A percentile compares a stretch with the other conserved stretches of the same genome.
These are phyloP conservation scores for Muschampia plurimacula DNA, from an alignment of 2,888 invertebrate species.

Conservation along the genomic window DNA sequence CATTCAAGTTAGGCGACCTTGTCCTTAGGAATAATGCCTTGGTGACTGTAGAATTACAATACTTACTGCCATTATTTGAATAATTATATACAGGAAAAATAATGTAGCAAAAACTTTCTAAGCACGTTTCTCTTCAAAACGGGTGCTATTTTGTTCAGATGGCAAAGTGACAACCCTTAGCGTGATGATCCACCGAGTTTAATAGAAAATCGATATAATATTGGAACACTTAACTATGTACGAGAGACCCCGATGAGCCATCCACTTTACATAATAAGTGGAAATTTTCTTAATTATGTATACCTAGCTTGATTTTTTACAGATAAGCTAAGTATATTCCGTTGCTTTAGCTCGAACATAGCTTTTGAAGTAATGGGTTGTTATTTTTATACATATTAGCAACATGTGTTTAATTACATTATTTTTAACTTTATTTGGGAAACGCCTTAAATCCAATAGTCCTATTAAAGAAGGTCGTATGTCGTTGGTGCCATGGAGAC, in stretches of 20 bases:
- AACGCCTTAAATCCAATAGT: too few species aligned
- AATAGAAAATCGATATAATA: conserved; percentile 69
- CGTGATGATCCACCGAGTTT: conserved; percentile 56
- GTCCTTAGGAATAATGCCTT: too few species aligned
- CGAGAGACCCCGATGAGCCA: conserved; percentile 20
- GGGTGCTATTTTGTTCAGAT: neutral
- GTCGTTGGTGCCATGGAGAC: too few species aligned
- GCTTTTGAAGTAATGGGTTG: too few species aligned
- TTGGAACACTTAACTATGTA: conserved; percentile 34
- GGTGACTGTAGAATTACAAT: too few species aligned
- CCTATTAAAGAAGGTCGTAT: too few species aligned
- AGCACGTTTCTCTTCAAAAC: neutral
- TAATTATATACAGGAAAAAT: too few species aligned
- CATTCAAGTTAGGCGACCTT: too few species aligned
- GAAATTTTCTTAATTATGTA: conserved; percentile 23
- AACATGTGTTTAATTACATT: too few species aligned
- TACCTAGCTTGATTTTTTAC: neutral
- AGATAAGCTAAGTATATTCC: neutral
- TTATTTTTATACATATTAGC: too few species aligned
- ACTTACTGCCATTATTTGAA: too few species aligned
- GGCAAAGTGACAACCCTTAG: conserved; percentile 9
- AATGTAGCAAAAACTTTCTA: neutral
- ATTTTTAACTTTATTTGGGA: too few species aligned
- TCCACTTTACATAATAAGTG: conserved; percentile 7
- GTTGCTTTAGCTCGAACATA: neutral